Base-by-base conservation (phyloP, 2,113 vertebrate species). In the Ochotona princeps region DNA sequence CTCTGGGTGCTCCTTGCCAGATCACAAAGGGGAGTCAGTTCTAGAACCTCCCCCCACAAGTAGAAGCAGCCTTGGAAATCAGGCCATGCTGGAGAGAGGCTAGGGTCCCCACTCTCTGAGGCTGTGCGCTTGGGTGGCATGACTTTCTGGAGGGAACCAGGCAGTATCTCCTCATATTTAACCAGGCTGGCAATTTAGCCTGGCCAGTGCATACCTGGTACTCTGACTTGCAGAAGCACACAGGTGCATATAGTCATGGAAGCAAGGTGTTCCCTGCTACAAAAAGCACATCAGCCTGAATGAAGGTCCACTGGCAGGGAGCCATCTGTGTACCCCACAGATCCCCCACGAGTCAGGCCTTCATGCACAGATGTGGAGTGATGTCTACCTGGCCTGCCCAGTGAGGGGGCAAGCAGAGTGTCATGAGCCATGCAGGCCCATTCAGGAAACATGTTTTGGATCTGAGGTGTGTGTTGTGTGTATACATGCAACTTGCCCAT, bases 321-420 rank as follows among this genome's bases (percentile, higher is more conserved):
- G 44, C 49, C 18, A 35, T 35, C 72, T 4, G 2, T 4, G 2
- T 44, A 44, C 38, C 38, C 38, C 38, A 6, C 38, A 44, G 38
- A 44, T 75, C 79, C 67, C 35, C 25, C 35, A 74, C 65, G 65
- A 88, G 90, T 15, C 57, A 61, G 70, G 65, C 8, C 87, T 80
- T 11, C 23, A 54, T 44, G 76, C 17, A 7, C 28, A 8, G 38
- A 54, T 13, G 32, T 91, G 81, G 90, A 94, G 92, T 28, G 75
- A 38, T 18, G 85, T 72, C 84, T 28, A 0, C 66, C 13, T 7
- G 60, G 8, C 93, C 38, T 80, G 81, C 12, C 69, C 75, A 69
- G 78, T 86, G 57, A 90, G 72, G 87, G 49, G 79, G 47, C 38
- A 76, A 63, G 73, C 57, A 76, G 82, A 88, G 61, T 65, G 54